Percentiles rank a stretch among this genome's conserved stretches.
phyloP scores from a whole-genome alignment of 64 coral and sea anemone genomes.

The Acropora yongei region DNA sequence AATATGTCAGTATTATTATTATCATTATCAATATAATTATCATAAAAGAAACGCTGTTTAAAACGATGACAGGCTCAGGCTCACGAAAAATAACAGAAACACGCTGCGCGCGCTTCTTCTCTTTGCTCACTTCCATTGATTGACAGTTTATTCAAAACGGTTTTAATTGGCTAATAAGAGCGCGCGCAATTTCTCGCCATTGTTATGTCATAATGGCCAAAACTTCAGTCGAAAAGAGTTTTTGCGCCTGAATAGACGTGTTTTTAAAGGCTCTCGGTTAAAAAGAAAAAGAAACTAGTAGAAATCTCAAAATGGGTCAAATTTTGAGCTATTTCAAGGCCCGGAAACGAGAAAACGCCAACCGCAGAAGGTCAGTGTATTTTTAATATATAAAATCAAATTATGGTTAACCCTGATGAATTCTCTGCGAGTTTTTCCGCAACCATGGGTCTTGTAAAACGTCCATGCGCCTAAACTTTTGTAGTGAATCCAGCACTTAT shows the following conservation, averaged over 20 bases:
- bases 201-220: constrained; percentile 21
- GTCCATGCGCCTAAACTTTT: no score
- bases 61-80: no score
- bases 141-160: no score
- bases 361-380: neutral
- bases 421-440: neutral
- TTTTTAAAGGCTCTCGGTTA: neutral
- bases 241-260: neutral
- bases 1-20: no score
- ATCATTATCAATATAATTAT: no score
- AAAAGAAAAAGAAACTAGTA: neutral
- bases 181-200: constrained; percentile 8
- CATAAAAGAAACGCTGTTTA: no score
- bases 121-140: no score
- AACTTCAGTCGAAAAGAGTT: constrained; percentile 2
- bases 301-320: neutral
- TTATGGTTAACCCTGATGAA: neutral
- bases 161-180: constrained; percentile 9
- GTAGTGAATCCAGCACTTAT: no score
- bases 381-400: neutral
- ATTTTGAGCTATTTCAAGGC: neutral
- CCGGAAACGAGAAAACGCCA: neutral
- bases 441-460: neutral
- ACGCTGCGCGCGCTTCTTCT: no score
- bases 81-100: no score